Evolutionary conservation across 1,140 invertebrate genomes (phyloP).

Genomic region (Bombus confusus): DNA sequence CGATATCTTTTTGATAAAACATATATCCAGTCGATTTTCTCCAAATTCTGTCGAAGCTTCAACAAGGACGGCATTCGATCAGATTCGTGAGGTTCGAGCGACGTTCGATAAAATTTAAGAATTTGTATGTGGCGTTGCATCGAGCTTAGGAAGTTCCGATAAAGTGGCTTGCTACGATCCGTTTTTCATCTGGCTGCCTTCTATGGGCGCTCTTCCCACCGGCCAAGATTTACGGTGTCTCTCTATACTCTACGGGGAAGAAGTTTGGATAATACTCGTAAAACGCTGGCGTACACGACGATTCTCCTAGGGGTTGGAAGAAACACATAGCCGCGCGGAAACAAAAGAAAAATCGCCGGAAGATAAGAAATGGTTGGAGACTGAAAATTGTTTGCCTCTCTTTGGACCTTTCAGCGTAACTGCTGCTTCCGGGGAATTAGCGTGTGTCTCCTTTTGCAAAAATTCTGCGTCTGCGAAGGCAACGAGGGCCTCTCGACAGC

Average conservation of each 20-base stretch:
- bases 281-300: conserved; percentile 10
- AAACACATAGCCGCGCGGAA: conserved; percentile 17
- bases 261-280: conserved; percentile 60
- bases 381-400: conserved; percentile 16
- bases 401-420: conserved; percentile 18
- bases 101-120: conserved; percentile 17
- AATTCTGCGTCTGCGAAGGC: neutral
- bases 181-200: conserved; percentile 43
- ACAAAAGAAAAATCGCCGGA: conserved; percentile 47
- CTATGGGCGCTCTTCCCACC: conserved; percentile 21
- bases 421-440: conserved; percentile 16
- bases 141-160: conserved; percentile 33
- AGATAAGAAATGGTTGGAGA: conserved; percentile 16
- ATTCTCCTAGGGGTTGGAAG: conserved; percentile 32
- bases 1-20: no score
- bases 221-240: conserved; percentile 61
- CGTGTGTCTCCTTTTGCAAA: neutral
- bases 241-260: conserved; percentile 39
- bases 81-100: no score
- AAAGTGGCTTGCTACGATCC: conserved; percentile 51
- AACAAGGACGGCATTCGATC: no score
- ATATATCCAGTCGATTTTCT: no score
- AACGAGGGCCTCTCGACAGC: neutral
- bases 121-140: conserved; percentile 26
- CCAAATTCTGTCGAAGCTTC: neutral